Evolutionary conservation across 2,888 invertebrate genomes (phyloP), one percentile per base, ranked within the genome.

Genomic region (Pecten maximus): DNA sequence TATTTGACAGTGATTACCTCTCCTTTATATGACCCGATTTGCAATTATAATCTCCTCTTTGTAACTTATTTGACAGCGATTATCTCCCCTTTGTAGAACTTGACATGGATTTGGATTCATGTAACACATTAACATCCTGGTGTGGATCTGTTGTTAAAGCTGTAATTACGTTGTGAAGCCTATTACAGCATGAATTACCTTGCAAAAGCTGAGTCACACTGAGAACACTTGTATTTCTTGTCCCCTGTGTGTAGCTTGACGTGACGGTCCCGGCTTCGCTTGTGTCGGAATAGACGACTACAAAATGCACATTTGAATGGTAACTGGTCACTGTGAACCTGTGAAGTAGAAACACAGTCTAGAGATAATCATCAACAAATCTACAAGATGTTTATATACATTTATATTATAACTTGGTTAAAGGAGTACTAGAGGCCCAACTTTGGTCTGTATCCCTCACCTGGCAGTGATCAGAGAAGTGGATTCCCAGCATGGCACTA

Each of bases 221-320:
- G 98, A 19, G 98, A 97, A 97, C 99, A 99, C 96, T 98, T 98
- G 97, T 98, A 99, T 97, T 98, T 98, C 96, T 98, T 97, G 97
- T 98, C 98, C 16, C 95, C 98, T 0, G 98, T 98, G 97, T 99
- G 99, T 92, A 99, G 97, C 97, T 99, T 99, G 95, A 98, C 98
- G 97, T 99, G 99, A 40, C 99, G 98, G 97, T 99, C 99, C 90
- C 99, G 97, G 93, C 98, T 99, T 50, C 99, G 97, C 97, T 99
- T 99, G 97, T 99, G 99, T 97, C 99, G 99, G 97, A 99, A 99
- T 93, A 98, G 97, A 93, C 99, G 98, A 91, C 98, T 98, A 97
- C 99, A 99, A 97, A 98, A 98, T 95, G 98, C 98, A 97, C 99
- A 99, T 94, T 98, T 98, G 97, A 98, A 99, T 92, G 99, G 99